These are phyloP conservation scores for Perdita meconis DNA, from an alignment of 2,888 invertebrate genomes.

Conservation along the genomic window DNA sequence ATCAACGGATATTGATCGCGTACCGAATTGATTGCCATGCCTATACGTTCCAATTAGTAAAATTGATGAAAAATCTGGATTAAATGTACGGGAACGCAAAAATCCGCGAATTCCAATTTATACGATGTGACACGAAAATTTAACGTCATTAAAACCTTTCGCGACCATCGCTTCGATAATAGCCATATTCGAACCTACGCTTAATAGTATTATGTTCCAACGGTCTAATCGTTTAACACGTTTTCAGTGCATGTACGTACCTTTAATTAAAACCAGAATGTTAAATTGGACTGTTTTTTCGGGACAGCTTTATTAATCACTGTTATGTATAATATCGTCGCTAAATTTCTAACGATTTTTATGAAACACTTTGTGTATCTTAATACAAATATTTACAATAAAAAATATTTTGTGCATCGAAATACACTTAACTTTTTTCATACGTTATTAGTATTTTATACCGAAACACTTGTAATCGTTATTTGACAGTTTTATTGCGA, in stretches of 20 bases:
- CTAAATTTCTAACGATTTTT: too few relatives aligned
- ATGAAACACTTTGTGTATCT: too few relatives aligned
- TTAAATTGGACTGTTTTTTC: not conserved
- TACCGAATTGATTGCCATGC: conserved; percentile 40
- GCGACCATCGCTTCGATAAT: conserved; percentile 19
- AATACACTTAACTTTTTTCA: too few relatives aligned
- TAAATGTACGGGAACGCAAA: conserved; percentile 42
- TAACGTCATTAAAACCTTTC: conserved; percentile 58
- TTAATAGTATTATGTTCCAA: conserved; percentile 29
- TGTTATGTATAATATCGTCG: not conserved
- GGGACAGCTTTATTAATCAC: not conserved
- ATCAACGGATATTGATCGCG: conserved; percentile 67
- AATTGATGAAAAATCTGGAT: conserved; percentile 63
- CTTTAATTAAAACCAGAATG: not conserved
- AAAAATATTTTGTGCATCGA: not conserved
- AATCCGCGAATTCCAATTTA: conserved; percentile 60
- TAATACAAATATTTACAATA: too few relatives aligned
- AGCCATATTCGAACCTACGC: conserved; percentile 9
- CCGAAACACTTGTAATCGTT: not conserved
- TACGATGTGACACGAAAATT: conserved; percentile 27
- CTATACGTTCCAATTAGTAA: conserved; percentile 56
- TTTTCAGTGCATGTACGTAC: not conserved
- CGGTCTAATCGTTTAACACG: not conserved
- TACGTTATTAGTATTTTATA: too few relatives aligned
- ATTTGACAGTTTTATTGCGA: too few relatives aligned